Evolutionary conservation across 1,140 invertebrate species (phyloP).

Genomic region (Caenorhabditis remanei): DNA sequence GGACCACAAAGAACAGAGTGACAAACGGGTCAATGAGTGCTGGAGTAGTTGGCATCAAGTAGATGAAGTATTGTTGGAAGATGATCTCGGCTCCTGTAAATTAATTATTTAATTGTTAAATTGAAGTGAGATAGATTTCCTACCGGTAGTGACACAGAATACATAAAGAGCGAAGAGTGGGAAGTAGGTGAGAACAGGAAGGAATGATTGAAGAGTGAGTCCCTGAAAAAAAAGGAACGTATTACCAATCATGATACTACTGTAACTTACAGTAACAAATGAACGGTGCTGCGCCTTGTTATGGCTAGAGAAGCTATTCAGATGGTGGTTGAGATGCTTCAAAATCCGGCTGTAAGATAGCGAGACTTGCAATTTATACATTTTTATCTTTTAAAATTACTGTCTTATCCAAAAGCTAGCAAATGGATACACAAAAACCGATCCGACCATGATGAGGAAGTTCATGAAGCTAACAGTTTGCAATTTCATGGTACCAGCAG

Average conservation of each 20-base stretch:
- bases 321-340: not conserved
- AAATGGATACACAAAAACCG: conserved; percentile 4
- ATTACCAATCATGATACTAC: too few species aligned
- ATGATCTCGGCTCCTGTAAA: conserved; percentile 8
- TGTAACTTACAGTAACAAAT: not conserved
- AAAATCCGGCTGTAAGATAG: conserved; percentile 2
- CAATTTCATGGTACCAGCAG: not conserved
- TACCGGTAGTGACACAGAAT: not conserved
- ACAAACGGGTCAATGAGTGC: conserved; percentile 8
- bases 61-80: conserved; percentile 28
- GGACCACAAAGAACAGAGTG: not conserved
- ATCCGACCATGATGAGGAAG: not conserved
- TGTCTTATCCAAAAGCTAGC: not conserved
- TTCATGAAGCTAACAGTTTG: conserved; percentile 18
- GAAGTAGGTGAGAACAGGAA: conserved; percentile 13
- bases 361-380: too few species aligned
- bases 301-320: not conserved
- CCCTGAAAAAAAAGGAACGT: too few species aligned
- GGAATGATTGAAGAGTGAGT: conserved; percentile 8
- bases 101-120: not conserved
- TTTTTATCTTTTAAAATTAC: not conserved
- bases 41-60: not conserved
- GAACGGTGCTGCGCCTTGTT: conserved; percentile 8
- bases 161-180: not conserved
- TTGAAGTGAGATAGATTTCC: not conserved